These are phyloP conservation scores for Geophilus truncorum DNA, from an alignment of 2,888 invertebrate genomes.

Conservation along the genomic window DNA sequence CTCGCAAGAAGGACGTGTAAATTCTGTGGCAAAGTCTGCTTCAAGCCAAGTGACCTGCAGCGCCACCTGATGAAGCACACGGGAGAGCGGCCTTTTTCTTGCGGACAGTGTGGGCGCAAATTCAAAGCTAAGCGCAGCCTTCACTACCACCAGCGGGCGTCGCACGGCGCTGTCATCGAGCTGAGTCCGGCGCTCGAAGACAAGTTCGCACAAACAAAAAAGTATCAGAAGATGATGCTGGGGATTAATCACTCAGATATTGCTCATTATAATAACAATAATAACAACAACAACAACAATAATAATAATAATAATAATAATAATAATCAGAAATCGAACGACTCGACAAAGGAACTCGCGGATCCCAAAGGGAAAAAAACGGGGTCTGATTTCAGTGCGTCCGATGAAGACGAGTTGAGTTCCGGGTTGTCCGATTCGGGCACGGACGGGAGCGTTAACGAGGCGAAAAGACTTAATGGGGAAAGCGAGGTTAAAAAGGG, in stretches of 20 bases:
- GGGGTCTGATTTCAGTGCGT: conserved; percentile 2
- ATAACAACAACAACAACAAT: too few relatives aligned
- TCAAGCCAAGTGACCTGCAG: conserved; percentile 44
- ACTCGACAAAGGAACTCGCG: background rate
- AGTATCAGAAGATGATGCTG: conserved; percentile 30
- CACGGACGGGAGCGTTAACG: background rate
- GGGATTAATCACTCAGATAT: background rate
- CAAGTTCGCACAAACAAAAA: conserved; percentile 34
- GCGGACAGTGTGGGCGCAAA: conserved; percentile 43
- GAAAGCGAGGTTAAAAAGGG: background rate
- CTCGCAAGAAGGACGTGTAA: conserved; percentile 42
- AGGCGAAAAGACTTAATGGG: background rate
- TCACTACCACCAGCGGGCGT: conserved; percentile 45
- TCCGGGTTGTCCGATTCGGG: conserved; percentile 31
- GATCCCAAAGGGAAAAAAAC: background rate
- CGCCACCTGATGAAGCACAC: conserved; percentile 46
- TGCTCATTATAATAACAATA: background rate
- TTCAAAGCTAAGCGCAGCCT: conserved; percentile 47
- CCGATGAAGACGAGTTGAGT: conserved; percentile 30
- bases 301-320: too few relatives aligned
- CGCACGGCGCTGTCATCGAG: conserved; percentile 44
- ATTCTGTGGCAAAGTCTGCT: conserved; percentile 45
- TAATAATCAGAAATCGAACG: too few relatives aligned
- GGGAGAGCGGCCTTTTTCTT: conserved; percentile 45
- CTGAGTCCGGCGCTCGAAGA: conserved; percentile 46